Percentiles rank a stretch among this genome's conserved stretches.
Evolutionary conservation across 2,888 invertebrate species (phyloP).

Genomic region (Oscheius sp.): DNA sequence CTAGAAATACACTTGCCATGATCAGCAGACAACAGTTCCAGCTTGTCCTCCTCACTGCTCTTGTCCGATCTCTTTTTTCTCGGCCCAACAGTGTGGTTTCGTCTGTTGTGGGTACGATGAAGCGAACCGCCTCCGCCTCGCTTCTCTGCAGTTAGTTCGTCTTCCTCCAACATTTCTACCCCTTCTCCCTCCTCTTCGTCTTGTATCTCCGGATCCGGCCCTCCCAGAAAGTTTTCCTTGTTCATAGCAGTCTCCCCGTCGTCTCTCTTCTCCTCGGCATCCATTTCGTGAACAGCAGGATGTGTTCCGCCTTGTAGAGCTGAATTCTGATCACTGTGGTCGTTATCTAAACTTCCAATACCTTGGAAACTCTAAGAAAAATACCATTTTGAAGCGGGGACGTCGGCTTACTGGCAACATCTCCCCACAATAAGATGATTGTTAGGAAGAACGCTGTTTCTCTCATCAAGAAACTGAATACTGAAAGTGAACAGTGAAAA

Average conservation of each 20-base stretch:
- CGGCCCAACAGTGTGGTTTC: conserved; percentile 14
- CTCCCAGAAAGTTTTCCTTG: conserved; percentile 4
- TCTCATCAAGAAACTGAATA: conserved; percentile 9
- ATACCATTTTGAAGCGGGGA: conserved; percentile 2
- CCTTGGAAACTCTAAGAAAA: not conserved
- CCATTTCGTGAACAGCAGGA: conserved; percentile 33
- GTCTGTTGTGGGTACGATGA: not conserved
- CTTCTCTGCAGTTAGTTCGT: conserved; percentile 17
- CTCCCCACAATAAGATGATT: not conserved
- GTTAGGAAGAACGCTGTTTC: not conserved
- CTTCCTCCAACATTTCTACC: not conserved
- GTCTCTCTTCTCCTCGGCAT: conserved; percentile 1
- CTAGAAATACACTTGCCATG: not conserved
- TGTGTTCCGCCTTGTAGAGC: conserved; percentile 21
- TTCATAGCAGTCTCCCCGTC: conserved; percentile 23
- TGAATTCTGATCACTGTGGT: conserved; percentile 23
- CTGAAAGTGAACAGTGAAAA: not conserved
- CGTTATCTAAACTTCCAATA: conserved; percentile 8
- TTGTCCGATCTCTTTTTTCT: conserved; percentile 2
- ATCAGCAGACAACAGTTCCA: conserved; percentile 8
- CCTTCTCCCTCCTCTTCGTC: conserved; percentile 3
- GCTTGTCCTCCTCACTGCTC: conserved; percentile 23
- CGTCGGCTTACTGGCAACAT: not conserved
- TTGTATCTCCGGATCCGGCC: conserved; percentile 12
- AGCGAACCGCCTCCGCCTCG: conserved; percentile 12